Percentiles rank a stretch among this genome's conserved stretches.
Conservation (phyloP, 1,140 invertebrate genomes). For the Sitobion miscanthi region DNA sequence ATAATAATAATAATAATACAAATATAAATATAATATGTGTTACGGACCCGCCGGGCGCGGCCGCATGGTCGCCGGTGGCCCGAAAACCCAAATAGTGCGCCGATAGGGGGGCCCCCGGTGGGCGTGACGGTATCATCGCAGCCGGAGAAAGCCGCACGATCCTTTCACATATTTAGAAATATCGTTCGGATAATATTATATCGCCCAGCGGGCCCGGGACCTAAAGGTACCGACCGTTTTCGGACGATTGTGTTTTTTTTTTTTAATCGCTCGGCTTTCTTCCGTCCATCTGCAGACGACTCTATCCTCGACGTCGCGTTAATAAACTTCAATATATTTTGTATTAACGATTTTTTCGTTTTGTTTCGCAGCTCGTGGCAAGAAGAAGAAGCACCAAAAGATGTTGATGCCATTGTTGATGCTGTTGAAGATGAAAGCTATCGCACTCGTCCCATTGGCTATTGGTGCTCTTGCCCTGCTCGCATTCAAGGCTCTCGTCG, state of each 20-base stretch:
- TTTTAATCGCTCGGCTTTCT: background rate
- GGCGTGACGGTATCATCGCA: background rate
- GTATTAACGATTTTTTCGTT: background rate
- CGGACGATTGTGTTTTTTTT: background rate
- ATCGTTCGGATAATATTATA: background rate
- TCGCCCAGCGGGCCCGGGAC: background rate
- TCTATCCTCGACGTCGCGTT: too few relatives aligned
- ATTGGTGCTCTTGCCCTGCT: constrained; percentile 79
- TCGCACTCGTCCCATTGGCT: constrained; percentile 76
- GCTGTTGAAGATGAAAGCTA: constrained; percentile 79
- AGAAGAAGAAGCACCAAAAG: constrained; percentile 69
- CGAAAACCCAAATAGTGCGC: background rate
- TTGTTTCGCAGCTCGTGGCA: constrained; percentile 64
- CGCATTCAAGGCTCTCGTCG: constrained; percentile 80
- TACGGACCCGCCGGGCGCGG: background rate
- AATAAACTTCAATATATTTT: background rate
- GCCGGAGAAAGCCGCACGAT: constrained; percentile 9
- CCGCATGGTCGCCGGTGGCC: background rate
- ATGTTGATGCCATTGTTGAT: constrained; percentile 76
- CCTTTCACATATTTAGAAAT: background rate
- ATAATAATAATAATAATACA: background rate
- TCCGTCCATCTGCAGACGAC: background rate
- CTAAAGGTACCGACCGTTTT: background rate
- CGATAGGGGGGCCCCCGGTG: background rate
- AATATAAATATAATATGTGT: background rate